phyloP scores from a whole-genome alignment of 2,888 invertebrate genomes.

The Morinoia aosen region DNA sequence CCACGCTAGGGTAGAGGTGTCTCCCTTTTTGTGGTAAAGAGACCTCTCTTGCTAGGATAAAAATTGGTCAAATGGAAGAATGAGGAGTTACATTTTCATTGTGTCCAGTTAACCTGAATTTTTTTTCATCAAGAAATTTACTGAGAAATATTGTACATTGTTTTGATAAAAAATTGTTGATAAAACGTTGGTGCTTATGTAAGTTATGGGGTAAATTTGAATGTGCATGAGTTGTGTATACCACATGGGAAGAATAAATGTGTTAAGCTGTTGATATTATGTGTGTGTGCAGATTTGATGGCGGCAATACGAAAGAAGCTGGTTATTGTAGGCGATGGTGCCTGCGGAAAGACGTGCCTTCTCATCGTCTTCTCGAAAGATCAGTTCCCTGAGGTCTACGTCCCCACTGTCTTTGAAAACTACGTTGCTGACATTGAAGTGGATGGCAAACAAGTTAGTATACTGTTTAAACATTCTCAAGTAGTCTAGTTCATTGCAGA shows the following conservation, averaged over 20 bases:
- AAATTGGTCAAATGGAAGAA: too few species aligned
- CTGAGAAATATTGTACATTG: too few species aligned
- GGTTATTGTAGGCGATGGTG: conserved; percentile 79
- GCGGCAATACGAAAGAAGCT: conserved; percentile 78
- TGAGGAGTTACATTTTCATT: too few species aligned
- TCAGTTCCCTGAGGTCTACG: conserved; percentile 95
- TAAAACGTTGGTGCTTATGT: too few species aligned
- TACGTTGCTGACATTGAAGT: conserved; percentile 99
- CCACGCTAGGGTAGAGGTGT: too few species aligned
- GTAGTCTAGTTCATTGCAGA: not conserved
- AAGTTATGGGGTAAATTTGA: too few species aligned
- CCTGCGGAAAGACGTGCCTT: conserved; percentile 79
- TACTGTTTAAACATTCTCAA: not conserved
- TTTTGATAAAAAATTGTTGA: too few species aligned
- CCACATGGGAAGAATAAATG: not conserved
- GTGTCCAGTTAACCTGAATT: too few species aligned
- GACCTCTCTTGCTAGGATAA: too few species aligned
- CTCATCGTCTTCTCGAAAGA: conserved; percentile 77
- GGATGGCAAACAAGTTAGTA: conserved; percentile 85
- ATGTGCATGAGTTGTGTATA: too few species aligned
- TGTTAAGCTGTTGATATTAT: not conserved
- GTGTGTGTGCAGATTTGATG: conserved; percentile 70
- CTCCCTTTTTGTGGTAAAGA: too few species aligned
- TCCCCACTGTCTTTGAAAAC: conserved; percentile 99
- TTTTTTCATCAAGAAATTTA: too few species aligned